A percentile compares a stretch with the other conserved stretches of the same genome.
Conservation (phyloP, 2,888 invertebrate species). For the Caenorhabditis sp. region DNA sequence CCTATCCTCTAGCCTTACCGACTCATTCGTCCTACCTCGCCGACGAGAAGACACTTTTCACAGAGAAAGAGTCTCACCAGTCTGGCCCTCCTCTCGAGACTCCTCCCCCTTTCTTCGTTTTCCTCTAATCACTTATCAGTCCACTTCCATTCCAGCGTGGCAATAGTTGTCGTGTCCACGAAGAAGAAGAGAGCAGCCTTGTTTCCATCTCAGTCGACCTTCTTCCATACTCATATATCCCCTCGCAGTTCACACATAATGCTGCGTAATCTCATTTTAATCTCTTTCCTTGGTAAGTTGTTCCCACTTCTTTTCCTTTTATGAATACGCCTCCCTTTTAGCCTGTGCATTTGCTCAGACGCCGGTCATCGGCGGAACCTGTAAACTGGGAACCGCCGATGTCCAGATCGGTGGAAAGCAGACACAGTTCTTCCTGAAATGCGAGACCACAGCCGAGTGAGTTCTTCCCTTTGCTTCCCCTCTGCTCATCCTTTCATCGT, state of each 20-base stretch:
- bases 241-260: slow-evolving; percentile 31
- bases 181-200: slow-evolving; percentile 34
- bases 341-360: slow-evolving; percentile 61
- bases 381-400: slow-evolving; percentile 76
- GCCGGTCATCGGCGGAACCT: slow-evolving; percentile 78
- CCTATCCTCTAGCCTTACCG: slow-evolving; percentile 20
- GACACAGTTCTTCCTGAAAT: slow-evolving; percentile 78
- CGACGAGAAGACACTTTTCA: slow-evolving; percentile 42
- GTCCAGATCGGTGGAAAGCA: slow-evolving; percentile 79
- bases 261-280: slow-evolving; percentile 53
- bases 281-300: slow-evolving; percentile 48
- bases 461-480: slow-evolving; percentile 23
- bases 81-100: not conserved
- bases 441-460: slow-evolving; percentile 76
- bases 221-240: slow-evolving; percentile 35
- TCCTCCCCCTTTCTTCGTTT: not conserved
- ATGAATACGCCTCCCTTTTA: not conserved
- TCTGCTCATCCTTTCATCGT: not conserved
- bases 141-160: slow-evolving; percentile 34
- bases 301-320: not conserved
- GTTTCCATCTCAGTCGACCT: slow-evolving; percentile 43
- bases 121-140: slow-evolving; percentile 12
- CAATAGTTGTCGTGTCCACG: slow-evolving; percentile 45
- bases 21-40: slow-evolving; percentile 40
- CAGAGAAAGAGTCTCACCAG: slow-evolving; percentile 9